phyloP scores from a whole-genome alignment of 2,113 vertebrate genomes.

The Phasianus colchicus region DNA sequence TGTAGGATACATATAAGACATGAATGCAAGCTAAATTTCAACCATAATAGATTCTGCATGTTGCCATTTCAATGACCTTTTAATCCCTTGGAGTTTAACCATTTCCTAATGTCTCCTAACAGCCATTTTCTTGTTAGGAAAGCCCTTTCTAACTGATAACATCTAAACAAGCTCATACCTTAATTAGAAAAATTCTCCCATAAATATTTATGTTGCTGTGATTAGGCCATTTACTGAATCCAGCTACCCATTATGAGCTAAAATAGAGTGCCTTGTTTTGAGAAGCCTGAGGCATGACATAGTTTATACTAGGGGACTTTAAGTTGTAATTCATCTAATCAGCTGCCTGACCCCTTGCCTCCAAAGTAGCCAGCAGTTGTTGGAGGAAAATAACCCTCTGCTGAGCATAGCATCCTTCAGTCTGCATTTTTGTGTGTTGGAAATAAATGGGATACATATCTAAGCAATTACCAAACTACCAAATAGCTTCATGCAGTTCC shows the following conservation, averaged over 20 bases:
- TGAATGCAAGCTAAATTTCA: slow-evolving; percentile 53
- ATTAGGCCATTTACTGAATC: slow-evolving; percentile 82
- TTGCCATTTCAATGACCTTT: slow-evolving; percentile 80
- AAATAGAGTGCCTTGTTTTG: slow-evolving; percentile 82
- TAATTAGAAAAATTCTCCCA: slow-evolving; percentile 85
- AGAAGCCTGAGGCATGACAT: slow-evolving; percentile 80
- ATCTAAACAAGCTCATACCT: slow-evolving; percentile 84
- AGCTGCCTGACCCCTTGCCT: slow-evolving; percentile 78
- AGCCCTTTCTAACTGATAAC: slow-evolving; percentile 81
- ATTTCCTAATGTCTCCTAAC: slow-evolving; percentile 85
- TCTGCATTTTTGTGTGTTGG: slow-evolving; percentile 59
- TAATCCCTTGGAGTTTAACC: slow-evolving; percentile 79
- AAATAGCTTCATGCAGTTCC: background rate
- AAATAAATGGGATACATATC: slow-evolving; percentile 33
- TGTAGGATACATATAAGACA: slow-evolving; percentile 1
- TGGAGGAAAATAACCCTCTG: slow-evolving; percentile 62
- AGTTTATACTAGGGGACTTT: slow-evolving; percentile 79
- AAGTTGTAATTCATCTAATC: slow-evolving; percentile 84
- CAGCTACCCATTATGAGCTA: slow-evolving; percentile 83
- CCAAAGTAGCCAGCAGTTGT: slow-evolving; percentile 72
- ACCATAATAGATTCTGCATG: slow-evolving; percentile 60
- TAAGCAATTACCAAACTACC: background rate
- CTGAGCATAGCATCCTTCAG: slow-evolving; percentile 60
- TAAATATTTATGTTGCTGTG: slow-evolving; percentile 86
- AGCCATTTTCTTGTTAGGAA: slow-evolving; percentile 84